A percentile compares a stretch with the other conserved stretches of the same genome.
phyloP scores from a whole-genome alignment of 2,888 invertebrate species.

The Epirrhoe tristata region DNA sequence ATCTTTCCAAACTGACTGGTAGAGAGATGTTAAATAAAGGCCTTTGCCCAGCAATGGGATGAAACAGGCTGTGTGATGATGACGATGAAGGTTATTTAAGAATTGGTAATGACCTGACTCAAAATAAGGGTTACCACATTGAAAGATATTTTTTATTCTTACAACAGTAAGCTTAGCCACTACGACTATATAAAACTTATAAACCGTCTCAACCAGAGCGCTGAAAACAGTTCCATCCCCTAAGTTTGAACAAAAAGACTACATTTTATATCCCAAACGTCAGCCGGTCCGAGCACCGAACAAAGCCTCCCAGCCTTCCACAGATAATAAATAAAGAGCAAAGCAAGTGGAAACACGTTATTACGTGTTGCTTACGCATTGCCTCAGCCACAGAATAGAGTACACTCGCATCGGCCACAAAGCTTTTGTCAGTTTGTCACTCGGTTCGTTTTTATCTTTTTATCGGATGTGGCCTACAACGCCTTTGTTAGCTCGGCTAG shows the following conservation, averaged over 20 bases:
- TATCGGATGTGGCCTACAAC: constrained; percentile 39
- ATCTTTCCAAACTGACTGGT: no score
- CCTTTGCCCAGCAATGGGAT: no score
- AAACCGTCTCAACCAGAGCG: not conserved
- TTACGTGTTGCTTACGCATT: constrained; percentile 57
- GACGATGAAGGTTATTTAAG: no score
- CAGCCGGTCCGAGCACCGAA: constrained; percentile 30
- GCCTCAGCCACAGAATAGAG: constrained; percentile 39
- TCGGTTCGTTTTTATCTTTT: constrained; percentile 44
- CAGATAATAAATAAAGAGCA: constrained; percentile 46
- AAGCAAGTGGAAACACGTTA: constrained; percentile 47
- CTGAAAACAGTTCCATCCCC: constrained; percentile 15
- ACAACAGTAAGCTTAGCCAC: no score
- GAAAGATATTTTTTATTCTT: no score
- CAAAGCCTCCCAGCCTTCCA: constrained; percentile 38
- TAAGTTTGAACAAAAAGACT: constrained; percentile 25
- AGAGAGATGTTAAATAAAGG: no score
- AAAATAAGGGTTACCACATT: no score
- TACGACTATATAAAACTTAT: not conserved
- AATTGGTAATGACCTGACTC: no score
- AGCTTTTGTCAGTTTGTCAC: constrained; percentile 49
- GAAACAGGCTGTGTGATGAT: no score
- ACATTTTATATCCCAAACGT: constrained; percentile 31
- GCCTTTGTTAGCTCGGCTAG: constrained; percentile 35
- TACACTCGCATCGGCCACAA: constrained; percentile 42